Evolutionary conservation across 2,888 invertebrate species (phyloP).

Genomic region (Synergus itoensis): DNA sequence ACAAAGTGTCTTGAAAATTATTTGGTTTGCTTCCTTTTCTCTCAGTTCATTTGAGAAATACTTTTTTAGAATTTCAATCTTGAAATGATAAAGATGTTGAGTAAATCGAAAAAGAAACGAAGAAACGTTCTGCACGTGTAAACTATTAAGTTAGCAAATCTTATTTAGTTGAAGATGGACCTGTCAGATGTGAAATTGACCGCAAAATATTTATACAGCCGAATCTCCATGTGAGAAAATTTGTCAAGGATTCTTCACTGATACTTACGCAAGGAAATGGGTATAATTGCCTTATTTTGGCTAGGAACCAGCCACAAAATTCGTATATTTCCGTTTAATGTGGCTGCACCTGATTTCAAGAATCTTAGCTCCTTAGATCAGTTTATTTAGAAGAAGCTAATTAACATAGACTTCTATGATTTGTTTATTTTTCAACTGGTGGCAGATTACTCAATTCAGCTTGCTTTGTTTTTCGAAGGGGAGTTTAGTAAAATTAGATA

Average conservation of each 20-base stretch:
- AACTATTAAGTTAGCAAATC: neutral
- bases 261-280: conserved; percentile 63
- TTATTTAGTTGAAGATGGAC: neutral
- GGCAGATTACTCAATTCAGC: neutral
- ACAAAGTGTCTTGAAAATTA: no score
- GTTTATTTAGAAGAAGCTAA: neutral
- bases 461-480: neutral
- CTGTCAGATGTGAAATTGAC: conserved; percentile 2
- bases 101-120: neutral
- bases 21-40: no score
- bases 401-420: neutral
- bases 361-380: neutral
- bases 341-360: neutral
- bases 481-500: neutral
- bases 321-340: conserved; percentile 59
- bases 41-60: neutral
- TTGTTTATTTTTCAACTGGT: neutral
- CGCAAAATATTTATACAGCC: conserved; percentile 28
- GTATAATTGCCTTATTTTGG: conserved; percentile 61
- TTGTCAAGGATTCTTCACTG: conserved; percentile 56
- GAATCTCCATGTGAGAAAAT: conserved; percentile 50
- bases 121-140: conserved; percentile 6
- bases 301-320: conserved; percentile 63
- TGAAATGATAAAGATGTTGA: neutral
- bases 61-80: neutral